Base-by-base conservation (phyloP, 2,797 vertebrate species). In the Mormyrops boulengeri region DNA sequence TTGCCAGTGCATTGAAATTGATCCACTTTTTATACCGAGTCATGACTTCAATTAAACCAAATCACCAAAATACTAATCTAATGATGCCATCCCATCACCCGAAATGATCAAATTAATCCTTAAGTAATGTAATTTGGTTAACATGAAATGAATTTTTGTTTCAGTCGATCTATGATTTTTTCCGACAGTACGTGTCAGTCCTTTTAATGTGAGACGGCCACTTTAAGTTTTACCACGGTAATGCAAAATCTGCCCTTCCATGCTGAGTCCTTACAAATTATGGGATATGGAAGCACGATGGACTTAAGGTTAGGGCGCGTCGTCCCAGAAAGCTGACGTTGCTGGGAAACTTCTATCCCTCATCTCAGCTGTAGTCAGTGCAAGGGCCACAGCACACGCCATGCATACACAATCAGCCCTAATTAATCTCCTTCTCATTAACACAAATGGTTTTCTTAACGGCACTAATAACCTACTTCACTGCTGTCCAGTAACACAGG, bases 391-490 rank as follows among this genome's bases (percentile, higher is more conserved):
- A 0, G 34, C 6, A 26, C 88, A 84, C 7, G 1, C 34, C 30
- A 41, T 57, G 50, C 69, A 82, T 89, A 30, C 17, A 82, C 7
- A 44, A 84, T 44, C 17, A 34, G 55, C 44, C 88, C 88, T 77
- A 88, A 88, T 88, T 88, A 30, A 53, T 88, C 44, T 88, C 66
- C 22, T 52, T 34, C 41, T 73, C 62, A 77, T 50, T 87, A 87
- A 87, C 49, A 57, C 85, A 55, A 34, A 38, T 7, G 52, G 52
- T 85, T 85, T 85, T 12, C 49, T 53, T 52, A 50, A 85, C n/a
- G 47, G n/a, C n/a, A 50, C 52, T 57, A 57, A 30, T 34, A 57
- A 55, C 49, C 26, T 87, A 50, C 49, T 55, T 52, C 49, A 55
- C 50, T 55, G 52, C 30, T 87, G 26, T 87, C 52, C 50, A 26